A percentile compares a stretch with the other conserved stretches of the same genome.
phyloP scores from a whole-genome alignment of 2,888 invertebrate genomes.

The Chaetoderma sp. region DNA sequence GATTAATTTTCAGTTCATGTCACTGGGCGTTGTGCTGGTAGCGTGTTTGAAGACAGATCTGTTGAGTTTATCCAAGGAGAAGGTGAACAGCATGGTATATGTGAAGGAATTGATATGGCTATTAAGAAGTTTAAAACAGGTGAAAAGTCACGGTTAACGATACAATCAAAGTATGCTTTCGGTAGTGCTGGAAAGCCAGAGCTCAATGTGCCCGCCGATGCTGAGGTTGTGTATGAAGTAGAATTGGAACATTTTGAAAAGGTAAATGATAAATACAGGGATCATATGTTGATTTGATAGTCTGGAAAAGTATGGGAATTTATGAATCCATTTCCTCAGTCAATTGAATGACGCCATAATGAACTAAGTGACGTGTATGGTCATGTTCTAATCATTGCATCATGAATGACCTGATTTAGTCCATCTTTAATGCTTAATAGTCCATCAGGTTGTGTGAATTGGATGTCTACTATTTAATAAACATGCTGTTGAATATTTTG shows the following conservation, averaged over 20 bases:
- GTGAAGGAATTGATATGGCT: slow-evolving; percentile 76
- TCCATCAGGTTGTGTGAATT: no score
- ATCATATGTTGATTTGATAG: no score
- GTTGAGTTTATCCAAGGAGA: slow-evolving; percentile 88
- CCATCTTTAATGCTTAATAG: no score
- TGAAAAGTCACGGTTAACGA: slow-evolving; percentile 76
- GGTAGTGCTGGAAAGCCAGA: slow-evolving; percentile 78
- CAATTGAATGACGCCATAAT: no score
- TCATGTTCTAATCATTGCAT: no score
- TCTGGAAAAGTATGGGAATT: no score
- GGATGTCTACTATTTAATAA: no score
- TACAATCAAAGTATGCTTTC: slow-evolving; percentile 86
- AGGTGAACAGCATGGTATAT: slow-evolving; percentile 80
- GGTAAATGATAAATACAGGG: slow-evolving; percentile 69
- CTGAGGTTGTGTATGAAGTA: slow-evolving; percentile 78
- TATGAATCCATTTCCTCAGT: no score
- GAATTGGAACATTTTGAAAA: slow-evolving; percentile 87
- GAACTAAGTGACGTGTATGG: no score
- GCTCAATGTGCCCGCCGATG: slow-evolving; percentile 82
- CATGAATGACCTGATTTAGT: no score
- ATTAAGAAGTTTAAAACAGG: slow-evolving; percentile 82
- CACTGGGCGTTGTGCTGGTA: slow-evolving; percentile 77
- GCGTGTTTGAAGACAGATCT: slow-evolving; percentile 84
- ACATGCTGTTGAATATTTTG: no score
- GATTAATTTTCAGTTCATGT: slow-evolving; percentile 77